phyloP scores from a whole-genome alignment of 1,140 invertebrate genomes.

The Procambarus clarkii region DNA sequence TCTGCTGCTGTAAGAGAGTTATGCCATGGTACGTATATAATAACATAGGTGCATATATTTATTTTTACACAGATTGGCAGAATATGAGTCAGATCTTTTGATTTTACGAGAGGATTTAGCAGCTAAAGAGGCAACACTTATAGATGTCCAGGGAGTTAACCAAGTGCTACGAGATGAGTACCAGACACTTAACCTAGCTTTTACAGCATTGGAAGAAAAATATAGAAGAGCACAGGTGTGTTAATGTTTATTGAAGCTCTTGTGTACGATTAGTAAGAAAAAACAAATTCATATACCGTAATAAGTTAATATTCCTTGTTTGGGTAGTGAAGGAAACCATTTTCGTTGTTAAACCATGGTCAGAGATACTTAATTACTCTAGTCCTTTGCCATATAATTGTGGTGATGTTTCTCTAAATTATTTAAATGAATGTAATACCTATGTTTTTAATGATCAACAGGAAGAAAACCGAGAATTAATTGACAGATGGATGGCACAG shows the following conservation, averaged over 20 bases:
- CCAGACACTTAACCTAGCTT: slow-evolving; percentile 93
- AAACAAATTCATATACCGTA: too few relatives aligned
- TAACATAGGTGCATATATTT: neutral
- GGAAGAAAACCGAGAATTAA: slow-evolving; percentile 92
- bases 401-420: neutral
- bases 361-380: too few relatives aligned
- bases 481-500: slow-evolving; percentile 91
- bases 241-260: neutral
- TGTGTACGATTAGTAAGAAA: too few relatives aligned
- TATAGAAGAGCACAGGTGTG: slow-evolving; percentile 84
- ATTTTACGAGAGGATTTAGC: slow-evolving; percentile 74
- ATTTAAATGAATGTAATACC: neutral
- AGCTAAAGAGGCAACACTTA: slow-evolving; percentile 74
- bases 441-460: slow-evolving; percentile 77
- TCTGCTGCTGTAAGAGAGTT: neutral
- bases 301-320: too few relatives aligned
- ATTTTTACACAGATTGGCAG: slow-evolving; percentile 81
- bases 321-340: too few relatives aligned
- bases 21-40: neutral
- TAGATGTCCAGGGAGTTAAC: slow-evolving; percentile 87
- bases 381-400: neutral
- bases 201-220: slow-evolving; percentile 92
- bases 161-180: slow-evolving; percentile 95
- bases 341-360: too few relatives aligned
- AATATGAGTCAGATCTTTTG: slow-evolving; percentile 83